These are phyloP conservation scores for Colostygia pectinataria DNA, from an alignment of 2,888 invertebrate species.

Conservation along the genomic window DNA sequence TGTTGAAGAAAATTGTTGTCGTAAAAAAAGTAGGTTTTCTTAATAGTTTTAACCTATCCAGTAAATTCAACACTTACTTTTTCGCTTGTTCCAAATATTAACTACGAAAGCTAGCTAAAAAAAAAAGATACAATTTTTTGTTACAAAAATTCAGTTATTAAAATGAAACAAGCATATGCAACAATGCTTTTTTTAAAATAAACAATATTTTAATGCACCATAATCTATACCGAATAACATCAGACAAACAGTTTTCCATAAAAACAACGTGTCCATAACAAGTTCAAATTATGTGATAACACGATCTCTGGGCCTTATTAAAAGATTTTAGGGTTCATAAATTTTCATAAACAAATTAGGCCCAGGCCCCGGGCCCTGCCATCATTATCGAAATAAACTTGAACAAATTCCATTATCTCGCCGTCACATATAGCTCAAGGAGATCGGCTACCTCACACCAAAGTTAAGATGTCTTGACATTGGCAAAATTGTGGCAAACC, in stretches of 20 bases:
- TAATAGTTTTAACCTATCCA: no score
- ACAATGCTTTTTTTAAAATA: no score
- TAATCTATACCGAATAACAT: constrained; percentile 10
- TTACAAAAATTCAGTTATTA: no score
- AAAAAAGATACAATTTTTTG: no score
- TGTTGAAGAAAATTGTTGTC: no score
- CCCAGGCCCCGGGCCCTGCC: constrained; percentile 38
- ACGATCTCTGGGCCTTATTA: constrained; percentile 47
- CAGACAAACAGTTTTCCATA: constrained; percentile 18
- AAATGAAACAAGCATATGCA: no score
- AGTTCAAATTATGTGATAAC: constrained; percentile 52
- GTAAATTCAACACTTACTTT: no score
- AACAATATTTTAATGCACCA: not conserved
- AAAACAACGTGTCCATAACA: constrained; percentile 32
- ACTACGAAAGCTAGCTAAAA: no score
- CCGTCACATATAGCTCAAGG: constrained; percentile 48
- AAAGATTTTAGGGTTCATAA: constrained; percentile 52
- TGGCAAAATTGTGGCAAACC: no score
- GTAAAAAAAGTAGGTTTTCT: no score
- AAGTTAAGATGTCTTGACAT: no score
- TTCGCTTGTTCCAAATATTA: no score
- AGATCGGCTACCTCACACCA: not conserved
- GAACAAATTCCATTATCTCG: constrained; percentile 60
- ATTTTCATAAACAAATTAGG: constrained; percentile 60
- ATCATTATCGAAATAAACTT: constrained; percentile 59